Evolutionary conservation across 2,888 invertebrate species (phyloP), one percentile per base, ranked within the genome.

Genomic region (Agrochola circellaris): DNA sequence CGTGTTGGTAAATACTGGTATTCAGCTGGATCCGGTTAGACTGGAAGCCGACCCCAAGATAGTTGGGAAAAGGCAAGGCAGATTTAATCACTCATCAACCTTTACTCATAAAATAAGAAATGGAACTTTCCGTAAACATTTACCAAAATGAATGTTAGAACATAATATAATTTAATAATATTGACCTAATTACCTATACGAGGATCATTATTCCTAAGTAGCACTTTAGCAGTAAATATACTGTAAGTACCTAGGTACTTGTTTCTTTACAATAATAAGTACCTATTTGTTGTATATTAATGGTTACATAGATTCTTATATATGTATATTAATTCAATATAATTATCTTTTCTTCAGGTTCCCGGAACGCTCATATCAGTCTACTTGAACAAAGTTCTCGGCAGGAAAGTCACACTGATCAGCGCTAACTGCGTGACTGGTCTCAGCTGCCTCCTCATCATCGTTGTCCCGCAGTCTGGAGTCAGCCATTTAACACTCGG

Each of bases 361-460:
- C 97, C 97, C 23, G 97, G 98, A 23, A 98, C 98, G 2, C 89
- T 98, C 38, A 90, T 98, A 77, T 97, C 97, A 20, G 97, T 97
- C 91, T 97, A 97, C 94, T 96, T 97, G 17, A 97, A 97, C 95
- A 97, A 97, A 90, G 94, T 95, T 62, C 94, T 98, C 75, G 98
- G 98, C 0, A 97, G 98, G 48, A 98, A 97, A 90, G 94, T 97
- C 23, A 97, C 98, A 0, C 93, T 98, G 64, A 97, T 98, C 70
- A 90, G 96, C 30, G 97, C 98, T 0, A 98, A 98, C 91, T 92
- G 97, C n/a, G 87, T 98, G 2, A 97, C 98, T 11, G 98, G 98
- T 0, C 75, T 97, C 7, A 97, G 98, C 26, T 97, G 98, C 81
- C 93, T 98, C 30, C 93, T 97, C 8, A 97, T 98, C 73, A 97